phyloP scores from a whole-genome alignment of 2,113 vertebrate genomes.

The Rhegmatorhina hoffmannsi region DNA sequence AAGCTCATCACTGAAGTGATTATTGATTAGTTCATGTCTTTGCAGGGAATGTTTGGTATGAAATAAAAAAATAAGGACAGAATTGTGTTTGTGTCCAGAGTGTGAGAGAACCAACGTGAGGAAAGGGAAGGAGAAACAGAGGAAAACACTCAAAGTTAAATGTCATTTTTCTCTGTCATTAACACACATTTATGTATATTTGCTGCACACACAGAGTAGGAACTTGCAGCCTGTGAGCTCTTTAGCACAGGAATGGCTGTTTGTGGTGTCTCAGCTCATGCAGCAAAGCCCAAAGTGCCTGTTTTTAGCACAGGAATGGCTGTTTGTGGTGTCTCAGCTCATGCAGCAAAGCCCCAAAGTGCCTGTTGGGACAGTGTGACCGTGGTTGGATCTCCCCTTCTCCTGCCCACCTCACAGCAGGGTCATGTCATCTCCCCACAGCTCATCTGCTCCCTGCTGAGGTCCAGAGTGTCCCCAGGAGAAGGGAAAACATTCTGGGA shows the following conservation, averaged over 20 bases:
- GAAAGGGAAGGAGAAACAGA: background rate
- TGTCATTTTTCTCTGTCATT: background rate
- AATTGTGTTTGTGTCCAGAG: background rate
- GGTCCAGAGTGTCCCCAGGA: accelerated
- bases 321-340: background rate
- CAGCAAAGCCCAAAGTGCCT: too few species aligned
- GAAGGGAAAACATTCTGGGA: background rate
- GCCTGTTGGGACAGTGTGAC: background rate
- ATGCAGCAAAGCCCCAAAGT: background rate
- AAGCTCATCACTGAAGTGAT: background rate
- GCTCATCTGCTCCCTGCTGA: background rate
- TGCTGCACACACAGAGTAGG: background rate
- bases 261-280: background rate
- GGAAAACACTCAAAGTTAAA: background rate
- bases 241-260: background rate
- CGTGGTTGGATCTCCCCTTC: background rate
- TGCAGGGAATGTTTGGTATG: background rate
- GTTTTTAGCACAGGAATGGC: background rate
- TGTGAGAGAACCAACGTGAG: background rate
- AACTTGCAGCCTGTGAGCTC: background rate
- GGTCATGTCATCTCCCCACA: background rate
- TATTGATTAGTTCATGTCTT: background rate
- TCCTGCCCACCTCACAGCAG: background rate
- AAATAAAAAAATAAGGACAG: background rate
- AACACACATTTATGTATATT: background rate